Percentiles rank a stretch among this genome's conserved stretches.
phyloP scores from a whole-genome alignment of 2,797 vertebrate genomes.

The Enoplosus armatus region DNA sequence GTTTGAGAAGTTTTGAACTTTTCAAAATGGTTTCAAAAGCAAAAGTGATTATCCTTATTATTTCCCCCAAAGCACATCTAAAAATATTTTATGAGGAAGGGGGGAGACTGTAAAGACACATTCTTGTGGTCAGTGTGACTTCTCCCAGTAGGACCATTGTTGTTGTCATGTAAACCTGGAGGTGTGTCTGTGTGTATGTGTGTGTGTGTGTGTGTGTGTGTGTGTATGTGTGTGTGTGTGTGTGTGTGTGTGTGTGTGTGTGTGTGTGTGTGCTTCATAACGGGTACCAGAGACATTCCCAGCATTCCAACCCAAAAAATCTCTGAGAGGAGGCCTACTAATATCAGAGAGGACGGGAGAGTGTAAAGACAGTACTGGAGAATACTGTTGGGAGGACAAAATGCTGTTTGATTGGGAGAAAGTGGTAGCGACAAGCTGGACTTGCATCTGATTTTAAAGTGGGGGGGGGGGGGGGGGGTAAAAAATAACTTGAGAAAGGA shows the following conservation, averaged over 20 bases:
- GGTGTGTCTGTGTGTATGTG: slow-evolving; percentile 9
- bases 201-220: slow-evolving; percentile 10
- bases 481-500: not conserved
- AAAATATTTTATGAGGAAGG: not conserved
- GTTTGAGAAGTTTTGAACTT: not conserved
- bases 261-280: slow-evolving; percentile 10
- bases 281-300: slow-evolving; percentile 19
- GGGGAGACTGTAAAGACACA: not conserved
- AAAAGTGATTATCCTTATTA: too few species aligned
- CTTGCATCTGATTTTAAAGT: not conserved
- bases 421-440: too few species aligned
- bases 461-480: too few species aligned
- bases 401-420: not conserved
- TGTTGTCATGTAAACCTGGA: slow-evolving; percentile 21
- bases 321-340: not conserved
- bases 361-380: not conserved
- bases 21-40: too few species aligned
- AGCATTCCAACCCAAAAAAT: slow-evolving; percentile 16
- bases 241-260: slow-evolving; percentile 20
- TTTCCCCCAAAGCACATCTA: too few species aligned
- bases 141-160: not conserved
- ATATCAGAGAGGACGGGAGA: not conserved
- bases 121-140: slow-evolving; percentile 7
- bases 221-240: slow-evolving; percentile 8
- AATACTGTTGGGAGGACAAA: not conserved